Conservation (phyloP, 2,888 invertebrate species). For the Cylindroiulus punctatus region DNA sequence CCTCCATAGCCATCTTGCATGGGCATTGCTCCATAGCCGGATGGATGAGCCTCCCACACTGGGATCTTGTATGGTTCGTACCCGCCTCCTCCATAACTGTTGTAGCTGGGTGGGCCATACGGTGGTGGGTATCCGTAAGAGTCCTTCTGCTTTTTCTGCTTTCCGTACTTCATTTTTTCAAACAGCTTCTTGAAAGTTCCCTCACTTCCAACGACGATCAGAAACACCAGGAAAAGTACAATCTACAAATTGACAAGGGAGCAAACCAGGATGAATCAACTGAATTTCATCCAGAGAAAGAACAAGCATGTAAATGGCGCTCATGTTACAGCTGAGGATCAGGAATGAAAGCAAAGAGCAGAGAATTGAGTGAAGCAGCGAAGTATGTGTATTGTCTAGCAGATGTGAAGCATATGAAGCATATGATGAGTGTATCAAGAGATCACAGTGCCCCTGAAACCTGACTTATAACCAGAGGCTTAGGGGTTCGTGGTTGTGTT, state of each 20-base stretch:
- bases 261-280: background rate
- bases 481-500: no score
- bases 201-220: constrained; percentile 51
- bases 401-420: no score
- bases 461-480: no score
- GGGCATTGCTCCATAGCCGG: constrained; percentile 52
- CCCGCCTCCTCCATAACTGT: background rate
- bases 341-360: background rate
- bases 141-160: constrained; percentile 31
- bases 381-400: no score
- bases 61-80: constrained; percentile 55
- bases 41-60: constrained; percentile 55
- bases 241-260: constrained; percentile 43
- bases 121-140: background rate
- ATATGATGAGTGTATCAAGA: no score
- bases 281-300: background rate
- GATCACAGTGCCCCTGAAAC: no score
- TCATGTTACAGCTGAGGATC: background rate
- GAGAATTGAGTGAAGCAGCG: no score
- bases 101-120: constrained; percentile 28
- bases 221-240: background rate
- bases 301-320: background rate
- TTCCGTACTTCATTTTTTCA: constrained; percentile 40
- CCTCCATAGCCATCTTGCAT: background rate
- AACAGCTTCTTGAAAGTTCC: constrained; percentile 50